phyloP scores from a whole-genome alignment of 64 coral and sea anemone genomes.

The Montipora foliosa region DNA sequence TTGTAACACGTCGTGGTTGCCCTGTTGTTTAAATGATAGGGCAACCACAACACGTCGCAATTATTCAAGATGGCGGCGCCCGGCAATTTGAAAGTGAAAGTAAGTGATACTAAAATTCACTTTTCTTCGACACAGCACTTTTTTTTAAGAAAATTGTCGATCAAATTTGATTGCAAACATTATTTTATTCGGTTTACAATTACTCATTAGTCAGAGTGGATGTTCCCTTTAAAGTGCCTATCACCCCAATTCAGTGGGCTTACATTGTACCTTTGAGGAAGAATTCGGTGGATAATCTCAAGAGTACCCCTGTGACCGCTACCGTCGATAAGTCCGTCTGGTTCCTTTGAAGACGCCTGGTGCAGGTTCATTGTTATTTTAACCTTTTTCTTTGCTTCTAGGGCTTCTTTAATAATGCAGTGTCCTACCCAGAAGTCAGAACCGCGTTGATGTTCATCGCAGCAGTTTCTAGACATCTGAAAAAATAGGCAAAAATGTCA shows the following conservation, averaged over 20 bases:
- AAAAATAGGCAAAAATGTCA: not conserved
- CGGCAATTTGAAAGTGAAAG: too few species aligned
- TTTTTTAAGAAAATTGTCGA: too few species aligned
- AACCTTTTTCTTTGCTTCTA: not conserved
- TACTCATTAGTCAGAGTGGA: too few species aligned
- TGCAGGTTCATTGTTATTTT: not conserved
- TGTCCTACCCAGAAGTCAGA: slow-evolving; percentile 15
- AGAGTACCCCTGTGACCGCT: not conserved
- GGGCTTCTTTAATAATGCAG: not conserved
- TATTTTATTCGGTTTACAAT: too few species aligned
- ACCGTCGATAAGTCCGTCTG: not conserved
- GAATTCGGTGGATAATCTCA: slow-evolving; percentile 26
- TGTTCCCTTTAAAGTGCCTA: not conserved
- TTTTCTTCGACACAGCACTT: too few species aligned
- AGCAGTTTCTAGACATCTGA: not conserved
- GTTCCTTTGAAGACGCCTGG: not conserved
- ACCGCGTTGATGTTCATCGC: not conserved
- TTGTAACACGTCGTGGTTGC: too few species aligned
- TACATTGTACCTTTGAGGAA: slow-evolving; percentile 20
- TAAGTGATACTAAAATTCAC: too few species aligned
- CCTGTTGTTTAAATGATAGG: too few species aligned
- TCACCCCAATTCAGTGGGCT: not conserved
- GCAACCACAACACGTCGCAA: too few species aligned
- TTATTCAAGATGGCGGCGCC: too few species aligned
- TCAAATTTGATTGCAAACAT: too few species aligned